Evolutionary conservation across 1,140 invertebrate species (phyloP), one percentile per base, ranked within the genome.

Genomic region (Rhyzopertha dominica): DNA sequence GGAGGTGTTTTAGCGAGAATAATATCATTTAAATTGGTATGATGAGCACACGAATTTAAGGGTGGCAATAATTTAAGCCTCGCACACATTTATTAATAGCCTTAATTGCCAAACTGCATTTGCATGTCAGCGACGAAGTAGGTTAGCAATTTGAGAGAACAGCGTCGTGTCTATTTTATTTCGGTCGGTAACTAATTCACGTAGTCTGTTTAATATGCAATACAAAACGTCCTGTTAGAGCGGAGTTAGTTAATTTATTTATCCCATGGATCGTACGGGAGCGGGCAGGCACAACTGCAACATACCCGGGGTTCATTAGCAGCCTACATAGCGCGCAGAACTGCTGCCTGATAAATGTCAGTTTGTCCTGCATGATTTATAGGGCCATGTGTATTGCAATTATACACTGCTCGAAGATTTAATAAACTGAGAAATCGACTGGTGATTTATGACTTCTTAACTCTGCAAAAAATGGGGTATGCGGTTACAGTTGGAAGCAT

Each of bases 381-480:
- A 39, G 45, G 34, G 34, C 55, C 57, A 56, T 58, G 50, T 62
- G 59, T 56, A 56, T 45, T 25, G 54, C 59, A 62, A 62, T 62
- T 62, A 62, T 58, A 53, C 55, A 56, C 58, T 44, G 47, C 30
- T 59, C 49, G 51, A 53, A 61, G 56, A 61, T 61, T 61, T 61
- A 61, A 61, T 61, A 61, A 61, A 61, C 54, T 58, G 56, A 61
- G 58, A 53, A 58, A 61, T 61, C 56, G 55, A 47, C 50, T 30
- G 37, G 49, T 53, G 49, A 61, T 58, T 61, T 61, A 61, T 55
- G 39, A 38, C 12, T 25, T 22, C 28, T 26, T 35, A 32, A 16
- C 30, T 14, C 20, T 37, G 46, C 43, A 36, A 25, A 41, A 49
- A 47, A 36, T 18, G 16, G 31, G 39, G 46, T 44, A 49, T 40